Conservation (phyloP, 2,797 vertebrate genomes). For the Poecilia picta region DNA sequence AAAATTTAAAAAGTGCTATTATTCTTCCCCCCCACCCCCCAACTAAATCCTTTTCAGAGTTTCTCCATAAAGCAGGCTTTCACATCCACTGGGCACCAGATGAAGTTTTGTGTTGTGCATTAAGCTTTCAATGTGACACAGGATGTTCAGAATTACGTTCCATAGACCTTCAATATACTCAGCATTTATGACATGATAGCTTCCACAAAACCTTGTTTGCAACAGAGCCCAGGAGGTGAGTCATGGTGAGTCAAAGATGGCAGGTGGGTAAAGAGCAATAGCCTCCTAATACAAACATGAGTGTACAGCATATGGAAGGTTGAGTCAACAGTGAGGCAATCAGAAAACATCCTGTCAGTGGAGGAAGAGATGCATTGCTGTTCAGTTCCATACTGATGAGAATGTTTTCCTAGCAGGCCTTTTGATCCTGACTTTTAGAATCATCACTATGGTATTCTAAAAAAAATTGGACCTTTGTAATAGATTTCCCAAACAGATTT, state of each 20-base stretch:
- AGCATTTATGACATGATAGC: neutral
- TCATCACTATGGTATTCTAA: neutral
- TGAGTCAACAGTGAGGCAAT: constrained; percentile 25
- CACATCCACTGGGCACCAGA: neutral
- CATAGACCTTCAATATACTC: neutral
- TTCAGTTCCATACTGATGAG: neutral
- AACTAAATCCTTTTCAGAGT: neutral
- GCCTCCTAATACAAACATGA: constrained; percentile 19
- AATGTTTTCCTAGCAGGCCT: neutral
- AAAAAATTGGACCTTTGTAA: neutral
- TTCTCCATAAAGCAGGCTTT: neutral
- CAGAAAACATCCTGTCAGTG: constrained; percentile 23
- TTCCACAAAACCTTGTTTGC: constrained; percentile 8
- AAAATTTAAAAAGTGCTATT: neutral
- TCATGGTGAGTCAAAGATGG: constrained; percentile 13
- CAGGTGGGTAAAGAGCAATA: neutral
- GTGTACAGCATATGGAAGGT: constrained; percentile 17
- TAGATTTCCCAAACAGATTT: neutral
- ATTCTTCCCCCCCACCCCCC: neutral
- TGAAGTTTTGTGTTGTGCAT: neutral
- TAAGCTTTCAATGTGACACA: neutral
- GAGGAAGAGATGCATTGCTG: neutral
- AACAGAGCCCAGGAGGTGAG: neutral
- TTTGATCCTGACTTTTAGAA: neutral
- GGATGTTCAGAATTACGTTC: neutral